Evolutionary conservation across 2,113 vertebrate species (phyloP).

Genomic region (Plestiodon gilberti): DNA sequence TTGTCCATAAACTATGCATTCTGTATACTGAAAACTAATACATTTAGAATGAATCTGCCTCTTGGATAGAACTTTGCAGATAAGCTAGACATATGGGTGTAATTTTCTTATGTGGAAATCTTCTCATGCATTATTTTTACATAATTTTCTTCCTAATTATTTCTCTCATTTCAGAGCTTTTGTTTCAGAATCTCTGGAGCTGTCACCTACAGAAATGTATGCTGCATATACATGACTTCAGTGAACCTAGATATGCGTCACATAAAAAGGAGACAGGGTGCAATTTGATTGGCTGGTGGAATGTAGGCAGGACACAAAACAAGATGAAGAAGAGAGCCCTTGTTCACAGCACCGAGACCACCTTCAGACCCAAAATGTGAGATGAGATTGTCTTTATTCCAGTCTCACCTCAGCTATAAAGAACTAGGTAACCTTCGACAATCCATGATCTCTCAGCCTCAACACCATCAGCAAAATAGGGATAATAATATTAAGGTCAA

Average conservation of each 20-base stretch:
- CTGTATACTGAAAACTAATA: conserved; percentile 37
- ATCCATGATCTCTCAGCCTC: background rate
- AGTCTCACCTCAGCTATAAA: background rate
- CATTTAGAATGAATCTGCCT: conserved; percentile 43
- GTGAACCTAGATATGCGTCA: background rate
- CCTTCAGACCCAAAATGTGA: background rate
- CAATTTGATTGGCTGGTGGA: background rate
- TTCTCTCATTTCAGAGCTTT: background rate
- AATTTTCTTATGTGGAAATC: conserved; percentile 21
- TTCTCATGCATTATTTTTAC: background rate
- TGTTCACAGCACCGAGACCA: too few relatives aligned
- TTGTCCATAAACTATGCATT: conserved; percentile 45
- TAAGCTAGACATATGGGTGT: conserved; percentile 30
- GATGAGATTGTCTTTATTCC: background rate
- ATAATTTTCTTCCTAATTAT: conserved; percentile 3
- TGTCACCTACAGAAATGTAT: background rate
- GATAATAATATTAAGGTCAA: background rate
- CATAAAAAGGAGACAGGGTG: background rate
- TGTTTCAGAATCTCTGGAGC: background rate
- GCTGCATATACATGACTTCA: background rate
- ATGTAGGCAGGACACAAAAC: background rate
- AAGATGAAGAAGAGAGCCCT: background rate
- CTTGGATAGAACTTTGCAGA: conserved; percentile 38
- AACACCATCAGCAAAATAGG: too few relatives aligned
- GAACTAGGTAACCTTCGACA: background rate